These are phyloP conservation scores for Apodemia zela DNA, from an alignment of 2,888 invertebrate genomes.

Conservation along the genomic window DNA sequence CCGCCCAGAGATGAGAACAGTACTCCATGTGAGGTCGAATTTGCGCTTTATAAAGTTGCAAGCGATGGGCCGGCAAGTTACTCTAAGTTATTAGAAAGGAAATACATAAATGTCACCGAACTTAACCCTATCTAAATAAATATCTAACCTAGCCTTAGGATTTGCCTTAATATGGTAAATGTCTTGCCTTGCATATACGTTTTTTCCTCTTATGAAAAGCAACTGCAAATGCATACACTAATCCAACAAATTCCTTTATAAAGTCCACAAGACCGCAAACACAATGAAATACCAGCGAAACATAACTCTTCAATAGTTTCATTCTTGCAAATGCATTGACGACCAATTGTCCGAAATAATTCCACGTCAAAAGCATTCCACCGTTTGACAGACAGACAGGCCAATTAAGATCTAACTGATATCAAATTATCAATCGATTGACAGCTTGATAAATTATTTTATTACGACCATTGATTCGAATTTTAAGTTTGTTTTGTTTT, in stretches of 20 bases:
- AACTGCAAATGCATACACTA: not conserved
- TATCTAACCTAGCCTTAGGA: too few species aligned
- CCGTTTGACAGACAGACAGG: constrained; percentile 23
- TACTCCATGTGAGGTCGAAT: too few species aligned
- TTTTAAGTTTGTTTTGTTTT: not conserved
- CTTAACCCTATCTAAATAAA: too few species aligned
- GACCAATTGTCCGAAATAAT: constrained; percentile 7
- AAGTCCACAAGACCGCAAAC: not conserved
- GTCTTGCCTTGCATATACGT: too few species aligned
- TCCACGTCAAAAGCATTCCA: constrained; percentile 22
- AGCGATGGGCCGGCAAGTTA: too few species aligned
- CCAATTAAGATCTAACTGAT: constrained; percentile 33
- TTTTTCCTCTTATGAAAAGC: too few species aligned
- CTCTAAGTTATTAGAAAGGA: too few species aligned
- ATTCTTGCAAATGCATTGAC: constrained; percentile 21
- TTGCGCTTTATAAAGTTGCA: too few species aligned
- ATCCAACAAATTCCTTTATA: not conserved
- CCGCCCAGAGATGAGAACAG: too few species aligned
- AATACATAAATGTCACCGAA: too few species aligned
- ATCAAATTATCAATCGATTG: constrained; percentile 29
- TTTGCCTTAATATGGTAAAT: too few species aligned
- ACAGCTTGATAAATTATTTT: constrained; percentile 27
- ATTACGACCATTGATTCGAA: constrained; percentile 1
- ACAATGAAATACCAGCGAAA: not conserved
- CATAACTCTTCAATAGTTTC: not conserved